These are phyloP conservation scores for Coregonus ussuriensis DNA, from an alignment of 2,797 vertebrate genomes.

Conservation along the genomic window DNA sequence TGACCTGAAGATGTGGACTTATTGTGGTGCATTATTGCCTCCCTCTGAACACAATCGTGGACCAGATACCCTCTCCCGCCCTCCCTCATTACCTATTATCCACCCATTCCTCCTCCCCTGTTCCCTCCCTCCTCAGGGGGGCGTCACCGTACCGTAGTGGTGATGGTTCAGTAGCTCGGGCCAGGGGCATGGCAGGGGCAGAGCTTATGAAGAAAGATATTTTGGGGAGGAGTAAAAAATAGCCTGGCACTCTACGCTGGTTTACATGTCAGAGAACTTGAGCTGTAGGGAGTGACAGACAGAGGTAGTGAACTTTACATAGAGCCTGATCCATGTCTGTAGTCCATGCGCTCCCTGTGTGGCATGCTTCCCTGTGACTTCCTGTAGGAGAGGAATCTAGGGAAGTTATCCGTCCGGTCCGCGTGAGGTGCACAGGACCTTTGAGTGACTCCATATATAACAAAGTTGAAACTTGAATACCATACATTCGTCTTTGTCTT, in stretches of 20 bases:
- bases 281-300: slow-evolving; percentile 38
- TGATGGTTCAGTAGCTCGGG: slow-evolving; percentile 49
- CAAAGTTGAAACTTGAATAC: slow-evolving; percentile 22
- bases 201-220: slow-evolving; percentile 55
- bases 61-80: slow-evolving; percentile 18
- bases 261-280: slow-evolving; percentile 60
- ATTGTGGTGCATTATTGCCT: slow-evolving; percentile 40
- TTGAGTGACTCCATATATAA: slow-evolving; percentile 6
- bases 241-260: slow-evolving; percentile 37
- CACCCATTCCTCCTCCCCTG: slow-evolving; percentile 23
- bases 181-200: slow-evolving; percentile 49
- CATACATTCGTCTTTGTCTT: slow-evolving; percentile 12
- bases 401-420: background rate
- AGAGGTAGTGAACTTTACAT: slow-evolving; percentile 36
- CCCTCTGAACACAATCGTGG: slow-evolving; percentile 25
- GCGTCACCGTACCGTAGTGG: slow-evolving; percentile 49
- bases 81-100: slow-evolving; percentile 30
- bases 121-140: slow-evolving; percentile 25
- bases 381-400: slow-evolving; percentile 16
- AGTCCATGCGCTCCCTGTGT: slow-evolving; percentile 28
- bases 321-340: slow-evolving; percentile 45
- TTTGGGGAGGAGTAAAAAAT: slow-evolving; percentile 62
- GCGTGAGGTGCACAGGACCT: slow-evolving; percentile 17
- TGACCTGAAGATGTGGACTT: slow-evolving; percentile 27
- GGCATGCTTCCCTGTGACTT: slow-evolving; percentile 3